A percentile compares a stretch with the other conserved stretches of the same genome.
These are phyloP conservation scores for Papilio demoleus DNA, from an alignment of 2,888 invertebrate species.

Conservation along the genomic window DNA sequence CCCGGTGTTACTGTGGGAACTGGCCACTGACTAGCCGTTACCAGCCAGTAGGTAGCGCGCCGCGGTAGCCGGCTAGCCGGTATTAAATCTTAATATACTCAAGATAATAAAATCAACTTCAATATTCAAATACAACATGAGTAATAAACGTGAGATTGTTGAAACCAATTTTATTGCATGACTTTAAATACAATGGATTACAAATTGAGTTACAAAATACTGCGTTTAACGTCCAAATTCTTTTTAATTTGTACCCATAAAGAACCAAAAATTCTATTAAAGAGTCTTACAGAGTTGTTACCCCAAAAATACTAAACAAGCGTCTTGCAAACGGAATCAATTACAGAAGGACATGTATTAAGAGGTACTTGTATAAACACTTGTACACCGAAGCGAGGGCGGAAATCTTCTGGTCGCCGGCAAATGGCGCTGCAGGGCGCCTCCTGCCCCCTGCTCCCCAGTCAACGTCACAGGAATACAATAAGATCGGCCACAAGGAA, in stretches of 20 bases:
- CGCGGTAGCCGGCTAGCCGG: constrained; percentile 48
- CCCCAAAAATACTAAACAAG: background rate
- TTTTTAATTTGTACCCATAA: background rate
- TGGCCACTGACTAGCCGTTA: background rate
- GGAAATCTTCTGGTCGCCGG: constrained; percentile 67
- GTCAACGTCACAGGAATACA: constrained; percentile 47
- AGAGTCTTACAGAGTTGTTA: background rate
- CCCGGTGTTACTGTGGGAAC: constrained; percentile 54
- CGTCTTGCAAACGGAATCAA: constrained; percentile 39
- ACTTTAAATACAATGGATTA: background rate
- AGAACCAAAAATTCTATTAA: background rate
- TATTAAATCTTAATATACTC: constrained; percentile 26
- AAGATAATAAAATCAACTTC: constrained; percentile 41
- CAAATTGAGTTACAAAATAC: constrained; percentile 4
- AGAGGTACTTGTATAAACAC: constrained; percentile 32
- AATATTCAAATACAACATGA: constrained; percentile 27
- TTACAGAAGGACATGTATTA: constrained; percentile 35
- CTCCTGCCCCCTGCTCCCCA: constrained; percentile 49
- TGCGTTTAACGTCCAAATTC: constrained; percentile 2
- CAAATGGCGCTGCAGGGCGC: constrained; percentile 69
- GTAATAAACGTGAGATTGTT: constrained; percentile 9
- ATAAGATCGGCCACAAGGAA: constrained; percentile 48
- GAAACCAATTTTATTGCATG: background rate
- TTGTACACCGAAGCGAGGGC: constrained; percentile 46
- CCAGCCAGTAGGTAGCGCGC: constrained; percentile 26